phyloP scores from a whole-genome alignment of 1,140 invertebrate genomes.

The Thaumatotibia leucotreta region DNA sequence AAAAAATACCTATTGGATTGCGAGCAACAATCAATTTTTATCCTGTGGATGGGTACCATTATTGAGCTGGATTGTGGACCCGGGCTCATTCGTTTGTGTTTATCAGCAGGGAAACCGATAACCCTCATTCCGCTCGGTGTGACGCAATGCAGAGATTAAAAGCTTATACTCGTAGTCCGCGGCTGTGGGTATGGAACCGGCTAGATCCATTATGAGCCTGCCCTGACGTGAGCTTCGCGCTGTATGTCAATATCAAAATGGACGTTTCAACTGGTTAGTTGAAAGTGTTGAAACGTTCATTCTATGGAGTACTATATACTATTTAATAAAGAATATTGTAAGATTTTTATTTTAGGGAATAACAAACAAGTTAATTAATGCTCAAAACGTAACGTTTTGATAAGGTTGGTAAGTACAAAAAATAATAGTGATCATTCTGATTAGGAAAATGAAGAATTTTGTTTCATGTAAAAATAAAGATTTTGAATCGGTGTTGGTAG shows the following conservation, averaged over 20 bases:
- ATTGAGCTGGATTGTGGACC: constrained; percentile 48
- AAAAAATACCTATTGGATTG: constrained; percentile 42
- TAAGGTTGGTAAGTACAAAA: too few species aligned
- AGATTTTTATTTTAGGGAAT: too few species aligned
- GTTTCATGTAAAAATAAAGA: too few species aligned
- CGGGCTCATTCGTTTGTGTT: constrained; percentile 65
- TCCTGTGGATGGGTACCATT: constrained; percentile 42
- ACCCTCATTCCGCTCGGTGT: constrained; percentile 64
- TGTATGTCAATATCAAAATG: constrained; percentile 29
- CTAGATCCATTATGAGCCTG: constrained; percentile 53
- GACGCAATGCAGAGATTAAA: constrained; percentile 73
- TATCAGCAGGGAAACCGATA: constrained; percentile 67
- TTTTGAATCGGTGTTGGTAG: too few species aligned
- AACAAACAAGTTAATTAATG: too few species aligned
- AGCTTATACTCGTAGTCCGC: constrained; percentile 59
- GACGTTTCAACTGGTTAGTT: constrained; percentile 2
- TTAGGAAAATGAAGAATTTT: too few species aligned
- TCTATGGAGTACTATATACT: too few species aligned
- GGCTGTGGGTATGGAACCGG: constrained; percentile 43
- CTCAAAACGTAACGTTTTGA: too few species aligned
- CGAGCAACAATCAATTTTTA: constrained; percentile 54
- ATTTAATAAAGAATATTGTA: too few species aligned
- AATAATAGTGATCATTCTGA: too few species aligned
- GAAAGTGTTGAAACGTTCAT: too few species aligned
- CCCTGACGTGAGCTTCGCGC: constrained; percentile 36